Base-by-base conservation (phyloP, 2,797 vertebrate species). In the Pipistrellus pipistrellus region DNA sequence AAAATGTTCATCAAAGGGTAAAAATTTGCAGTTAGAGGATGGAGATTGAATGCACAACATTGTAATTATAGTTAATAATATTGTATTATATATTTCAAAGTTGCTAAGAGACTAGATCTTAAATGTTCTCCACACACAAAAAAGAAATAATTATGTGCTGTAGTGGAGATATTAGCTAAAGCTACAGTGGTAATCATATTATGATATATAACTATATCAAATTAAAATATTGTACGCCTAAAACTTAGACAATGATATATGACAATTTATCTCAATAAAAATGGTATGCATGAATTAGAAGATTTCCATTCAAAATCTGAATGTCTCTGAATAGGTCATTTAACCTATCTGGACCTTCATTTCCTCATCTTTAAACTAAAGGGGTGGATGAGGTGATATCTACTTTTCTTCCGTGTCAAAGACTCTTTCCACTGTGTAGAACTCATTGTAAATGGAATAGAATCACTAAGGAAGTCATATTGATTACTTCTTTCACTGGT, bases 51-150 rank as follows among this genome's bases (percentile, higher is more conserved):
- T n/a, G 20, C 9, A 78, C 4, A 71, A 35, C 41, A 59, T 9
- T 80, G n/a, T 86, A n/a, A 76, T 51, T 51, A 76, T n/a, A 51
- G 46, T 73, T 48, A 73, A 73, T 73, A 48, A 35, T 48, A 68
- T 41, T 48, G 6, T 76, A 51, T 82, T 73, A 48, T 38, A 57
- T 25, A 75, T 38, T 59, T 88, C 41, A 77, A 75, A 38, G 66
- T 92, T 92, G 41, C 62, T 71, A 30, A 78, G 44, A 71, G n/a
- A 88, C 71, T 83, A 88, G 30, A 68, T 75, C 69, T 75, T 84
- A 77, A 84, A 69, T 83, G 15, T 91, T 57, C 4, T 93, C 51
- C 55, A 6, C 14, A 68, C 21, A 92, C 46, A n/a, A 3, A 46
- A 46, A 73, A 46, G 41, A 46, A 46, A 46, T 73, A 18, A 46